Percentiles rank a stretch among this genome's conserved stretches.
phyloP scores from a whole-genome alignment of 2,113 vertebrate species.

The Poicephalus gulielmi region DNA sequence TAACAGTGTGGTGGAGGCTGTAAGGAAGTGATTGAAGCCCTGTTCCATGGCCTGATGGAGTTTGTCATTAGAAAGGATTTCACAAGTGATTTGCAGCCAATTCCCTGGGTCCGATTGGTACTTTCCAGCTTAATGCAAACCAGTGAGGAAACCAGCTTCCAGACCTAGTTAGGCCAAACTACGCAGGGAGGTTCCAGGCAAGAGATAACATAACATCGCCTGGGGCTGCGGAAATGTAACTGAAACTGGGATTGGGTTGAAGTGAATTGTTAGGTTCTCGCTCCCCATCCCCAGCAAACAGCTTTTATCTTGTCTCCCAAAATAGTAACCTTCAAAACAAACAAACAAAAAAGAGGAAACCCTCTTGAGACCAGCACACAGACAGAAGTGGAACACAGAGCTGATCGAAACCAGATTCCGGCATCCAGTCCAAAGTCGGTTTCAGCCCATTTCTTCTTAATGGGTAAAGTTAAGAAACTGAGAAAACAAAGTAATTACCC shows the following conservation, averaged over 20 bases:
- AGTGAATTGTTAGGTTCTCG: not conserved
- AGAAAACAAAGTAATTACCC: constrained; percentile 22
- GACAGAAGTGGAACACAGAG: constrained; percentile 29
- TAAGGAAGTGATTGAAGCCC: constrained; percentile 38
- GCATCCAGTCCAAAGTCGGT: not conserved
- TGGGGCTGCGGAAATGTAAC: not conserved
- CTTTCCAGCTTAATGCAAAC: constrained; percentile 47
- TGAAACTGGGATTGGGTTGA: not conserved
- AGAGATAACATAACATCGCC: not conserved
- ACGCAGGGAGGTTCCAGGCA: not conserved
- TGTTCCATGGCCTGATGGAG: not conserved
- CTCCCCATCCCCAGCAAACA: not conserved
- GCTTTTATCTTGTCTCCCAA: constrained; percentile 45
- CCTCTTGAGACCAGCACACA: constrained; percentile 35
- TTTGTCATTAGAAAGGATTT: constrained; percentile 53
- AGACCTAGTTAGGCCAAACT: not conserved
- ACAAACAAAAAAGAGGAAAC: not conserved
- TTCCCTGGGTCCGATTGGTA: not conserved
- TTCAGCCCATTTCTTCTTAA: constrained; percentile 13
- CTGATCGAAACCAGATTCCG: constrained; percentile 62
- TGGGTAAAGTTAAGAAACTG: not conserved
- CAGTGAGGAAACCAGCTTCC: constrained; percentile 22
- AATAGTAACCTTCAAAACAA: constrained; percentile 63
- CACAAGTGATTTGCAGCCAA: constrained; percentile 8
- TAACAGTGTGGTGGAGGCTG: constrained; percentile 65